phyloP scores from a whole-genome alignment of 2,113 vertebrate genomes.

The Anas platyrhynchos region DNA sequence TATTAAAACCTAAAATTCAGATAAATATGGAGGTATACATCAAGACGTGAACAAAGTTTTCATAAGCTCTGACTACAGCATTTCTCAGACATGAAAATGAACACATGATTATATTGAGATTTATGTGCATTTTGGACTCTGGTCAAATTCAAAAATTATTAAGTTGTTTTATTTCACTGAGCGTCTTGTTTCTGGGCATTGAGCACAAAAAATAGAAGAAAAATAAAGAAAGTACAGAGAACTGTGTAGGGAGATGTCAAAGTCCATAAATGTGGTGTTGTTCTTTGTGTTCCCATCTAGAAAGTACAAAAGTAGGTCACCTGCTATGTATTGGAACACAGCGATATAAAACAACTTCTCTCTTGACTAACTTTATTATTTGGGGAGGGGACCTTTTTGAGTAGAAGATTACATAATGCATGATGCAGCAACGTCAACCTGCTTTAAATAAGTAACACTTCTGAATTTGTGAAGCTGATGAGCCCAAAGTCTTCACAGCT shows the following conservation, averaged over 20 bases:
- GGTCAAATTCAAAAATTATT: not conserved
- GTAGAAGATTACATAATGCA: slow-evolving; percentile 5
- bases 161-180: not conserved
- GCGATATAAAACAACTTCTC: not conserved
- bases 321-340: not conserved
- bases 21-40: not conserved
- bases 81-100: not conserved
- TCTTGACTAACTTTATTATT: not conserved
- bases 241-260: not conserved
- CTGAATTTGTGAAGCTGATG: not conserved
- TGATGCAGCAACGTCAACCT: slow-evolving; percentile 1
- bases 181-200: not conserved
- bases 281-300: not conserved
- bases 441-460: slow-evolving; percentile 36
- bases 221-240: not conserved
- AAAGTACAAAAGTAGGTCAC: slow-evolving; percentile 33
- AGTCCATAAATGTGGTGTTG: slow-evolving; percentile 8
- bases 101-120: not conserved
- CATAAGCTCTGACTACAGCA: not conserved
- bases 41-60: not conserved
- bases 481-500: slow-evolving; percentile 43
- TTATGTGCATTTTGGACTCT: not conserved
- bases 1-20: not conserved
- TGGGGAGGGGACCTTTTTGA: not conserved
- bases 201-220: not conserved